phyloP scores from a whole-genome alignment of 2,113 vertebrate species.

The Cichladusa arquata region DNA sequence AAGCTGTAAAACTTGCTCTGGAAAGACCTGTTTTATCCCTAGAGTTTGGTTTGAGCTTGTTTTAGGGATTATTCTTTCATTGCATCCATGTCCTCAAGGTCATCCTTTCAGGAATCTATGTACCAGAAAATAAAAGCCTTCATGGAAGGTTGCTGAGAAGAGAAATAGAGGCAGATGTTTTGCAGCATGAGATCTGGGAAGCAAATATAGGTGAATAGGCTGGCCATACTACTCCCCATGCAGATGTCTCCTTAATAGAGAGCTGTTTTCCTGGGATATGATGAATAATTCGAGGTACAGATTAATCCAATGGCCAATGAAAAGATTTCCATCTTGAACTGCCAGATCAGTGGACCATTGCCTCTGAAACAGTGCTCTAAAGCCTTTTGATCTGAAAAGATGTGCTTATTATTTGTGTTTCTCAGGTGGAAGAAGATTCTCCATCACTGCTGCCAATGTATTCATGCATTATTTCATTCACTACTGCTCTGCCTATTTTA shows the following conservation, averaged over 20 bases:
- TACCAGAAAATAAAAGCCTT: background rate
- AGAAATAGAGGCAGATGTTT: background rate
- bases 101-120: background rate
- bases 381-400: background rate
- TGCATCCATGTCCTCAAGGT: background rate
- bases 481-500: background rate
- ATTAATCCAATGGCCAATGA: background rate
- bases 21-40: background rate
- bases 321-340: background rate
- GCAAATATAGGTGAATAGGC: background rate
- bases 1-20: background rate
- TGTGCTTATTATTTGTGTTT: background rate
- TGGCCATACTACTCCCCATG: background rate
- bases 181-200: background rate
- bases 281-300: background rate
- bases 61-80: background rate
- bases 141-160: background rate
- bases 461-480: background rate
- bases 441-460: background rate
- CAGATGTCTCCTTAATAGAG: background rate
- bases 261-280: background rate
- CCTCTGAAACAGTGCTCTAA: background rate
- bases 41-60: background rate
- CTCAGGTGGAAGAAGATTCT: background rate
- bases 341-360: background rate